Conservation (phyloP, 2,113 vertebrate genomes). For the Phasianus colchicus region DNA sequence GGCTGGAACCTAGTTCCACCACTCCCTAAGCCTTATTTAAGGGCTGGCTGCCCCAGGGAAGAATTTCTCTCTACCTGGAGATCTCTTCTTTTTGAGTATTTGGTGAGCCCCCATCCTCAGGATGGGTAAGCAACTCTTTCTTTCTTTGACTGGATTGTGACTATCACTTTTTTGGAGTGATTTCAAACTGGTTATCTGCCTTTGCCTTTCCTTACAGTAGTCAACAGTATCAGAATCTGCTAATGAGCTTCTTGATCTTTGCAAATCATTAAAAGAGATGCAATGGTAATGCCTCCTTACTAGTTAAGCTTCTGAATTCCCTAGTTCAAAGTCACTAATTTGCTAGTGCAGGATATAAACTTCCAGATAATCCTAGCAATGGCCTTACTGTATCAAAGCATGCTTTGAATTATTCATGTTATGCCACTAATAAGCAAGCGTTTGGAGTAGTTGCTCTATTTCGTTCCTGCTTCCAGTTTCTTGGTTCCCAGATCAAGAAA, state of each 20-base stretch:
- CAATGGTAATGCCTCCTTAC: background rate
- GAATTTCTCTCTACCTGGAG: no score
- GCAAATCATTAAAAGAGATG: background rate
- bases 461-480: background rate
- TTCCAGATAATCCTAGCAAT: background rate
- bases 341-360: background rate
- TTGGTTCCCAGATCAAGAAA: background rate
- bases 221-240: background rate
- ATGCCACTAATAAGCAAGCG: background rate
- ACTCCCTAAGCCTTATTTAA: no score
- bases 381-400: background rate
- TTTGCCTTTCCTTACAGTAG: background rate
- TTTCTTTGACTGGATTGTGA: no score
- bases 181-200: no score
- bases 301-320: constrained; percentile 19
- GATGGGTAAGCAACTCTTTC: no score
- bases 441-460: background rate
- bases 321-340: background rate
- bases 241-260: background rate
- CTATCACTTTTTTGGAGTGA: no score
- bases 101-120: no score
- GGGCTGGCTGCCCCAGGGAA: no score
- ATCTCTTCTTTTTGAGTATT: no score
- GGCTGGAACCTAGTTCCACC: no score
- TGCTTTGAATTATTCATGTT: background rate